Conservation (phyloP, 1,140 invertebrate species). For the Helicoverpa zea region DNA sequence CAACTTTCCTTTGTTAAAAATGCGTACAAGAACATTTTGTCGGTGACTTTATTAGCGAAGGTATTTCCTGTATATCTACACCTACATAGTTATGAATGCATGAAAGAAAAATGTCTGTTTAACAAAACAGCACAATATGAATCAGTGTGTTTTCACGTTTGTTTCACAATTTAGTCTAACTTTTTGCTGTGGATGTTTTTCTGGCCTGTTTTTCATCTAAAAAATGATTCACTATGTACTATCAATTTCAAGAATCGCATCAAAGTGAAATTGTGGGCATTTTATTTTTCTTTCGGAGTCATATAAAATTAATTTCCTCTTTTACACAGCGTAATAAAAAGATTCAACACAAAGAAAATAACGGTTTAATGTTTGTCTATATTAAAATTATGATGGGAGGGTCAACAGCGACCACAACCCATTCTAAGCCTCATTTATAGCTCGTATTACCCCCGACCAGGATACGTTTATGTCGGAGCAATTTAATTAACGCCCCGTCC, state of each 20-base stretch:
- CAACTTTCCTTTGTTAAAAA: neutral
- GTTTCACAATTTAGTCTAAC: neutral
- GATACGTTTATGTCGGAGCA: slow-evolving; percentile 6
- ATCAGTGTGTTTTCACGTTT: too few species aligned
- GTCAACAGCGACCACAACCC: neutral
- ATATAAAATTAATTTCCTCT: neutral
- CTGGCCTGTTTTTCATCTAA: too few species aligned
- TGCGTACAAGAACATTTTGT: neutral
- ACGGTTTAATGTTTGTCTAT: neutral
- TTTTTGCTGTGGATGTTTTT: neutral
- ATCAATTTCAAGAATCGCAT: too few species aligned
- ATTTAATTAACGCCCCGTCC: slow-evolving; percentile 18
- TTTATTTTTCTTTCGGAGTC: too few species aligned
- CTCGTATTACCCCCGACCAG: neutral
- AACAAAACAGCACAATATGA: too few species aligned
- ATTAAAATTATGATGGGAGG: slow-evolving; percentile 9
- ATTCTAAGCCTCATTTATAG: slow-evolving; percentile 18
- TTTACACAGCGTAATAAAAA: neutral
- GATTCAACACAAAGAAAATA: neutral
- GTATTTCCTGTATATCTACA: neutral
- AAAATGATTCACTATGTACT: too few species aligned
- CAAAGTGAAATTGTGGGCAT: too few species aligned
- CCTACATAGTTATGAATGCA: too few species aligned
- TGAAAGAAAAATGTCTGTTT: too few species aligned
- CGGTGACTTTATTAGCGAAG: neutral